Evolutionary conservation across 2,797 vertebrate species (phyloP).

Genomic region (Sebastes jordani): DNA sequence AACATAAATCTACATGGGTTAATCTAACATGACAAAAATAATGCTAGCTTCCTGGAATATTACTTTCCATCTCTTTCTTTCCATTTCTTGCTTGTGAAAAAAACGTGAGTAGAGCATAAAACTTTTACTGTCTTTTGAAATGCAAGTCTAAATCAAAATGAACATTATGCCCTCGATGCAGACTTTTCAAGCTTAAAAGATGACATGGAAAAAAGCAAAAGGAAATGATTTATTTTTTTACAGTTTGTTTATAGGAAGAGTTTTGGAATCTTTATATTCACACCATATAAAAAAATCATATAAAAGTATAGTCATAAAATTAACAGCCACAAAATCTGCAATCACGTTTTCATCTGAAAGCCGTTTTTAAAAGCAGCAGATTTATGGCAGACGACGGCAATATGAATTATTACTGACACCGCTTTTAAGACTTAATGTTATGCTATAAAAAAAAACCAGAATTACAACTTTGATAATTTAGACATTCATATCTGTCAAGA

Average conservation of each 20-base stretch:
- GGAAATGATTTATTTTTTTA: slow-evolving; percentile 43
- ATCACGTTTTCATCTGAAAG: slow-evolving; percentile 78
- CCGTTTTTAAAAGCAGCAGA: slow-evolving; percentile 52
- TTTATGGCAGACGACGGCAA: slow-evolving; percentile 60
- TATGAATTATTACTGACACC: slow-evolving; percentile 65
- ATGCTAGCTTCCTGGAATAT: background rate
- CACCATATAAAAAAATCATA: slow-evolving; percentile 79
- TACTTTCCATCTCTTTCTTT: background rate
- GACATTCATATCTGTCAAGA: slow-evolving; percentile 64
- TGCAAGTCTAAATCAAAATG: slow-evolving; percentile 18
- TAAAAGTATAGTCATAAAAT: slow-evolving; percentile 83
- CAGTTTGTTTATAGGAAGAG: slow-evolving; percentile 70
- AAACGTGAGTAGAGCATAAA: slow-evolving; percentile 24
- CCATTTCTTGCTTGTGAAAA: slow-evolving; percentile 2
- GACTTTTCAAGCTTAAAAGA: slow-evolving; percentile 25
- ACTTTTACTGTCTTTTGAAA: slow-evolving; percentile 26
- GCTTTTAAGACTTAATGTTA: slow-evolving; percentile 67
- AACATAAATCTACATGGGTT: background rate
- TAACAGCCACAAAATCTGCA: slow-evolving; percentile 81
- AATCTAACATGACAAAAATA: background rate
- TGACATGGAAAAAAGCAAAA: slow-evolving; percentile 24
- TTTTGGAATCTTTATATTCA: slow-evolving; percentile 77
- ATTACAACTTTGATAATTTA: slow-evolving; percentile 71
- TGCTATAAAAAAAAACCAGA: slow-evolving; percentile 64
- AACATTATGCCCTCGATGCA: background rate